Percentiles rank a stretch among this genome's conserved stretches.
phyloP scores from a whole-genome alignment of 2,888 invertebrate genomes.

The Anagyrus pseudococci region DNA sequence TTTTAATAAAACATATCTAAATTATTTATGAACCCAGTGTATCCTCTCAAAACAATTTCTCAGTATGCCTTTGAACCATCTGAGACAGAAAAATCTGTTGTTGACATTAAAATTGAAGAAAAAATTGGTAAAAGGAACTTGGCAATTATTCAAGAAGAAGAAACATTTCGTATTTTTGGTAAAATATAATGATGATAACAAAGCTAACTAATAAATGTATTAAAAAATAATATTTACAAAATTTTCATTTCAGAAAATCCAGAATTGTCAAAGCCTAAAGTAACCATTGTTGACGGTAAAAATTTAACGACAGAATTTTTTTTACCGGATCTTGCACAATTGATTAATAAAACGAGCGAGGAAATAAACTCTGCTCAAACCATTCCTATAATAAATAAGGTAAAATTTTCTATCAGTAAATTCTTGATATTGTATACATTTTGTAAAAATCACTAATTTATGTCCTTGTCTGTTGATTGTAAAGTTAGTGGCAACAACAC shows the following conservation, averaged over 20 bases:
- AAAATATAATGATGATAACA: constrained; percentile 15
- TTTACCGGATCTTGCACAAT: constrained; percentile 48
- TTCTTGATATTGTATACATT: background rate
- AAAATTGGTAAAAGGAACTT: constrained; percentile 56
- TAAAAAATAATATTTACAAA: too few relatives aligned
- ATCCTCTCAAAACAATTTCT: constrained; percentile 51
- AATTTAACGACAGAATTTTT: constrained; percentile 53
- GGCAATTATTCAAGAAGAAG: constrained; percentile 57
- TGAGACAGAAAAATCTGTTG: constrained; percentile 52
- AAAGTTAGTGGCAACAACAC: constrained; percentile 52
- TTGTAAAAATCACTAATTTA: background rate
- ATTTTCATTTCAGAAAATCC: constrained; percentile 59
- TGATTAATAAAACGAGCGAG: constrained; percentile 48
- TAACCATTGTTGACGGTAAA: constrained; percentile 49
- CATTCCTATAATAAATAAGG: constrained; percentile 55
- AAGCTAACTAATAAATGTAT: too few relatives aligned
- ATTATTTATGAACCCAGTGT: constrained; percentile 38
- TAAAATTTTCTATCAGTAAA: constrained; percentile 37
- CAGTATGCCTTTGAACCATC: constrained; percentile 49
- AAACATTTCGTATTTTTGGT: constrained; percentile 56
- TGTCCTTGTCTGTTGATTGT: constrained; percentile 20
- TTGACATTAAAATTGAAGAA: constrained; percentile 53
- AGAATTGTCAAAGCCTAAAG: constrained; percentile 54
- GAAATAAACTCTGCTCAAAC: constrained; percentile 52
- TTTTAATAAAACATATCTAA: background rate